Conservation (phyloP, 2,888 invertebrate species). For the Taenaris catops region DNA sequence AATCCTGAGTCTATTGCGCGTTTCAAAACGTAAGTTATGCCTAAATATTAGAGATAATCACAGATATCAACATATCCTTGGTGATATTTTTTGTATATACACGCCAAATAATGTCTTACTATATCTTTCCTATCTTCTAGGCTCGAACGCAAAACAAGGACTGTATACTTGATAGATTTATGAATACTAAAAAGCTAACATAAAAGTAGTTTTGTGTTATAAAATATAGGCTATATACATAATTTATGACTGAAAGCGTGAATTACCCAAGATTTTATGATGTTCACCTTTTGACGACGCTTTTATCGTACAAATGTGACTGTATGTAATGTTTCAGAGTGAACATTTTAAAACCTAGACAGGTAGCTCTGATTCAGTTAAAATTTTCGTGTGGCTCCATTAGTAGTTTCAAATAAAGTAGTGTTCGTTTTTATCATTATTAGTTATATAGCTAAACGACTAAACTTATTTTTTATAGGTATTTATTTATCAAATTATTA, state of each 20-base stretch:
- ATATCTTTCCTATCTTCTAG: constrained; percentile 25
- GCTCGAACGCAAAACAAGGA: constrained; percentile 23
- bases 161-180: constrained; percentile 23
- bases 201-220: constrained; percentile 15
- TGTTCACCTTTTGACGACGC: constrained; percentile 13
- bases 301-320: constrained; percentile 8
- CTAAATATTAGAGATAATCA: no score
- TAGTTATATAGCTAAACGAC: no score
- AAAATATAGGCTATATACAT: constrained; percentile 18
- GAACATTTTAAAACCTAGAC: constrained; percentile 8
- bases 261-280: constrained; percentile 14
- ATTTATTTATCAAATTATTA: no score
- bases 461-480: no score
- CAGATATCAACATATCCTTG: not conserved
- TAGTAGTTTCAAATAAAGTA: no score
- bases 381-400: no score
- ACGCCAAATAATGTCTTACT: constrained; percentile 15
- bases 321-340: constrained; percentile 5
- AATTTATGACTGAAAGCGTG: constrained; percentile 16
- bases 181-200: constrained; percentile 19
- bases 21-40: constrained; percentile 73
- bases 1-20: constrained; percentile 61
- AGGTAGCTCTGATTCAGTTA: not conserved
- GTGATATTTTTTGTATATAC: not conserved
- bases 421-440: no score